Conservation (phyloP, 2,888 invertebrate genomes). For the Diachrysia chrysitis region DNA sequence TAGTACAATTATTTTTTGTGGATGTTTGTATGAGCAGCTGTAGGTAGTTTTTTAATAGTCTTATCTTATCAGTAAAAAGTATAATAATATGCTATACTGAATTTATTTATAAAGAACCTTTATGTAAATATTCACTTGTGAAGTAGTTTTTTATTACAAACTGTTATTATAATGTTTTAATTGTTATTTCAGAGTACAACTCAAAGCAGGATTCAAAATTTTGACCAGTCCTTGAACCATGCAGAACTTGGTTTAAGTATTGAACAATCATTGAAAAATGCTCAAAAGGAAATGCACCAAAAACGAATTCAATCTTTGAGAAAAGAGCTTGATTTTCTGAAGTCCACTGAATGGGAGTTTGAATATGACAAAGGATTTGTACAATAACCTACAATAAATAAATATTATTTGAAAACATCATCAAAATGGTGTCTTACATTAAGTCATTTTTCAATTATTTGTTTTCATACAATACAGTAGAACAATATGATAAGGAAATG, state of each 20-base stretch:
- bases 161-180: too few relatives aligned
- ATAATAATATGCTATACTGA: too few relatives aligned
- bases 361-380: constrained; percentile 92
- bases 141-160: too few relatives aligned
- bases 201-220: constrained; percentile 76
- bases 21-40: too few relatives aligned
- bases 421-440: constrained; percentile 84
- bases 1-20: too few relatives aligned
- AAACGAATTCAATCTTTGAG: constrained; percentile 92
- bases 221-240: constrained; percentile 86
- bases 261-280: constrained; percentile 88
- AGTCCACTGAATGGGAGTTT: constrained; percentile 95
- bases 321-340: constrained; percentile 93
- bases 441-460: constrained; percentile 78
- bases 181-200: constrained; percentile 70
- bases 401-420: constrained; percentile 23
- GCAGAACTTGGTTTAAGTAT: constrained; percentile 87
- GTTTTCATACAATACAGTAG: constrained; percentile 61
- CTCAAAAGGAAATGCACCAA: constrained; percentile 91
- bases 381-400: constrained; percentile 74
- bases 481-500: constrained; percentile 71
- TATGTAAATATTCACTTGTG: too few relatives aligned
- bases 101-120: too few relatives aligned
- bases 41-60: too few relatives aligned
- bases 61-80: too few relatives aligned